A percentile compares a stretch with the other conserved stretches of the same genome.
These are phyloP conservation scores for Cloeon dipterum DNA, from an alignment of 2,888 invertebrate species.

Conservation along the genomic window DNA sequence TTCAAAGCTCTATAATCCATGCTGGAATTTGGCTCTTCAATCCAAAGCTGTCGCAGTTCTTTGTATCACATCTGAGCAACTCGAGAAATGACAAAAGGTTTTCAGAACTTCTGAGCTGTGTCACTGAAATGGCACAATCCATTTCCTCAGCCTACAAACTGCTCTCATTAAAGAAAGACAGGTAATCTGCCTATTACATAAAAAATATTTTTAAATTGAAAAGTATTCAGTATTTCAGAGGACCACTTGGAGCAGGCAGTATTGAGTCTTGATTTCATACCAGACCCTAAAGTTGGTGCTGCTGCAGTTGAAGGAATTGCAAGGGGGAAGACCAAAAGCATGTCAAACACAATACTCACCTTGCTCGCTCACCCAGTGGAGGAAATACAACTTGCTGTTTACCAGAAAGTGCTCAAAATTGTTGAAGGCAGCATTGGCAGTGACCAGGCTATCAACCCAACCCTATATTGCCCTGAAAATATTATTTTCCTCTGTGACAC, in stretches of 20 bases:
- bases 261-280: neutral
- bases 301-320: neutral
- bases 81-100: neutral
- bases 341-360: neutral
- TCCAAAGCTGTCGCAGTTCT: neutral
- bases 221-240: neutral
- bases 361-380: neutral
- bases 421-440: neutral
- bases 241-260: neutral
- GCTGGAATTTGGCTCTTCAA: neutral
- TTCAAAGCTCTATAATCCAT: neutral
- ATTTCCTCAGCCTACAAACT: neutral
- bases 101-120: neutral
- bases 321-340: neutral
- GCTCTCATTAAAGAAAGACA: too few species aligned
- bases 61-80: neutral
- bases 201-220: neutral
- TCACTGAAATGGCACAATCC: neutral
- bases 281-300: neutral
- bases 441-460: neutral
- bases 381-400: neutral
- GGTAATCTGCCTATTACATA: too few species aligned
- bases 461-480: neutral
- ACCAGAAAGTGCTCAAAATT: neutral
- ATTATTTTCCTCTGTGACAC: neutral